Evolutionary conservation across 1,140 invertebrate species (phyloP).

Genomic region (Zaprionus kolodkinae): DNA sequence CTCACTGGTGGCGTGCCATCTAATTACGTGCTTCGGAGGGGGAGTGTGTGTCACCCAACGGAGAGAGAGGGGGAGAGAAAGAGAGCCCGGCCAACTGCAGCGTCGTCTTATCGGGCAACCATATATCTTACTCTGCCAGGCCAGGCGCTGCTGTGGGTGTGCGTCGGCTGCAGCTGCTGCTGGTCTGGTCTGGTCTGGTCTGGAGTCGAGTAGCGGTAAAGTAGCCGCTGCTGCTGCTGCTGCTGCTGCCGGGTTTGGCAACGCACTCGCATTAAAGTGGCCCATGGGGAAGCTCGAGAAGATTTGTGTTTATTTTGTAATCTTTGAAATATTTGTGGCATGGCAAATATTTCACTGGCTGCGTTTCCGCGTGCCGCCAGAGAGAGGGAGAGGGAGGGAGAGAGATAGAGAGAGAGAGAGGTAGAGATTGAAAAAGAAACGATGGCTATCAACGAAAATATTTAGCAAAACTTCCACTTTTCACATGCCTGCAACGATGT

Average conservation of each 20-base stretch:
- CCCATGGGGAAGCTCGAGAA: slow-evolving; percentile 43
- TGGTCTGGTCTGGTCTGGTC: slow-evolving; percentile 30
- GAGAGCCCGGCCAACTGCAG: not conserved
- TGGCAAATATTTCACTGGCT: slow-evolving; percentile 75
- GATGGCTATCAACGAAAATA: slow-evolving; percentile 62
- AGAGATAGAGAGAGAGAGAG: not conserved
- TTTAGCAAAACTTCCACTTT: slow-evolving; percentile 77
- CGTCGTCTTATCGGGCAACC: not conserved
- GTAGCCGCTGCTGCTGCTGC: slow-evolving; percentile 30
- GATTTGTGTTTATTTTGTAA: slow-evolving; percentile 82
- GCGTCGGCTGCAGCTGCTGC: slow-evolving; percentile 25
- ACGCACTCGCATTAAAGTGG: slow-evolving; percentile 35
- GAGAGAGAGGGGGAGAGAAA: not conserved
- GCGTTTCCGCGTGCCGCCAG: slow-evolving; percentile 60
- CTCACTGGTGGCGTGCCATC: slow-evolving; percentile 21
- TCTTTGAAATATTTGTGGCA: slow-evolving; percentile 82
- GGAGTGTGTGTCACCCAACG: slow-evolving; percentile 35
- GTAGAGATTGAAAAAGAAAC: slow-evolving; percentile 32
- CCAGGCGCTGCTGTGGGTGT: slow-evolving; percentile 36
- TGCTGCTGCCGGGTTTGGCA: slow-evolving; percentile 32
- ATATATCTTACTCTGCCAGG: slow-evolving; percentile 12
- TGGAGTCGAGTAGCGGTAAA: slow-evolving; percentile 62
- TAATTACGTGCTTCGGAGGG: slow-evolving; percentile 41
- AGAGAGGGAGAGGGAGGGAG: not conserved
- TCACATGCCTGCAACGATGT: slow-evolving; percentile 41